phyloP scores from a whole-genome alignment of 2,113 vertebrate species.

The Gavialis gangeticus region DNA sequence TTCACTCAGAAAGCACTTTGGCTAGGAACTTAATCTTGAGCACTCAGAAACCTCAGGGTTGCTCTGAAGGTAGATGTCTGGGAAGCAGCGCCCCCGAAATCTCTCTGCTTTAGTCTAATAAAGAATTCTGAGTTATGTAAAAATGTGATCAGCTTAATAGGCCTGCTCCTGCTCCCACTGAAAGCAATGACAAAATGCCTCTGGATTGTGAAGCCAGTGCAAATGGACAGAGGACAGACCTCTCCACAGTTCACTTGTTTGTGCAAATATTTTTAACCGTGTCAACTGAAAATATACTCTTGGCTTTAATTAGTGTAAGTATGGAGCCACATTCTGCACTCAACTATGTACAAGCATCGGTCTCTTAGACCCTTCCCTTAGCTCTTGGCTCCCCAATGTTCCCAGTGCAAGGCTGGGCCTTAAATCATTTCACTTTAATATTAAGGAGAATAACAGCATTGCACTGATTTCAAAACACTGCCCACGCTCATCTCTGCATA shows the following conservation, averaged over 20 bases:
- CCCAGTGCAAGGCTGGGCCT: background rate
- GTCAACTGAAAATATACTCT: background rate
- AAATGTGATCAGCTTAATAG: background rate
- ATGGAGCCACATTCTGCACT: background rate
- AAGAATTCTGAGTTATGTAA: background rate
- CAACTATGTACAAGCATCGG: background rate
- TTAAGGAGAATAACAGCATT: background rate
- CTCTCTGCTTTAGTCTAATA: background rate
- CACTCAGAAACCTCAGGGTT: background rate
- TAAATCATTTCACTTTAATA: background rate
- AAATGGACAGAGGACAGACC: background rate
- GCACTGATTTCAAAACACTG: background rate
- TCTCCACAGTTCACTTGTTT: background rate
- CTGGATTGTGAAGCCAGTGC: background rate
- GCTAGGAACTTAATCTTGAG: background rate
- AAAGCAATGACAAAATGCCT: background rate
- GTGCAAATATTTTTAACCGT: background rate
- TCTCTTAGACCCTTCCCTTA: background rate
- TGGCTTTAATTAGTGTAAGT: background rate
- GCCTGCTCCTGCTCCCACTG: background rate
- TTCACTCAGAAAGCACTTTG: background rate
- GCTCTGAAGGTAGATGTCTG: background rate
- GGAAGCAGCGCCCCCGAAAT: background rate
- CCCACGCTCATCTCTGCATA: background rate
- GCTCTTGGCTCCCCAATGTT: background rate